phyloP scores from a whole-genome alignment of 2,888 invertebrate species.

The Tachina lurida region DNA sequence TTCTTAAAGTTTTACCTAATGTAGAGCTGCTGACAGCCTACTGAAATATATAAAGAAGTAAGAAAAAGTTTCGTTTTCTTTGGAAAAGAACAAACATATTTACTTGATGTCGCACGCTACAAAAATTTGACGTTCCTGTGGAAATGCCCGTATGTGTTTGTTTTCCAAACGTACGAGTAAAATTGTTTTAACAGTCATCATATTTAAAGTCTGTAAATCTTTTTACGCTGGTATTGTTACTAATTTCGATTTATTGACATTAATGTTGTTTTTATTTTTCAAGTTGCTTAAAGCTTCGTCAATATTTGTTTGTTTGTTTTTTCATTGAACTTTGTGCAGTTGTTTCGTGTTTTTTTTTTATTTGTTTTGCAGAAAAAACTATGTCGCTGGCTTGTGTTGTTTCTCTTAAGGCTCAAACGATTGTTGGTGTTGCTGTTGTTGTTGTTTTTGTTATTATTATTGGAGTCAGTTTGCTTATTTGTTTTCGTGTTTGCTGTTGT shows the following conservation, averaged over 20 bases:
- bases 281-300: slow-evolving; percentile 43
- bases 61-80: too few relatives aligned
- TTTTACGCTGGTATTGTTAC: slow-evolving; percentile 20
- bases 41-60: too few relatives aligned
- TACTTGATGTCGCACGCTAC: too few relatives aligned
- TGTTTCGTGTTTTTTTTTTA: slow-evolving; percentile 8
- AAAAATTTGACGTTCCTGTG: too few relatives aligned
- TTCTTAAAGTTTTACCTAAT: too few relatives aligned
- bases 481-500: slow-evolving; percentile 47
- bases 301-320: slow-evolving; percentile 30
- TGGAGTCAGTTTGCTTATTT: slow-evolving; percentile 30
- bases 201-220: slow-evolving; percentile 18
- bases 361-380: neutral
- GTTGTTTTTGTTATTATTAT: neutral
- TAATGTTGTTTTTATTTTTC: slow-evolving; percentile 11
- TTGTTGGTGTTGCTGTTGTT: too few relatives aligned
- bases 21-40: too few relatives aligned
- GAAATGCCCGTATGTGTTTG: neutral
- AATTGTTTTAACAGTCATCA: slow-evolving; percentile 46
- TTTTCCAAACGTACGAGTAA: slow-evolving; percentile 4
- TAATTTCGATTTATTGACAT: slow-evolving; percentile 40
- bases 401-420: slow-evolving; percentile 30
- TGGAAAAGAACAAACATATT: too few relatives aligned
- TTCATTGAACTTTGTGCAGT: slow-evolving; percentile 62
- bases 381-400: slow-evolving; percentile 48